These are phyloP conservation scores for Pycnomerus fuliginosus DNA, from an alignment of 2,888 invertebrate genomes.

Conservation along the genomic window DNA sequence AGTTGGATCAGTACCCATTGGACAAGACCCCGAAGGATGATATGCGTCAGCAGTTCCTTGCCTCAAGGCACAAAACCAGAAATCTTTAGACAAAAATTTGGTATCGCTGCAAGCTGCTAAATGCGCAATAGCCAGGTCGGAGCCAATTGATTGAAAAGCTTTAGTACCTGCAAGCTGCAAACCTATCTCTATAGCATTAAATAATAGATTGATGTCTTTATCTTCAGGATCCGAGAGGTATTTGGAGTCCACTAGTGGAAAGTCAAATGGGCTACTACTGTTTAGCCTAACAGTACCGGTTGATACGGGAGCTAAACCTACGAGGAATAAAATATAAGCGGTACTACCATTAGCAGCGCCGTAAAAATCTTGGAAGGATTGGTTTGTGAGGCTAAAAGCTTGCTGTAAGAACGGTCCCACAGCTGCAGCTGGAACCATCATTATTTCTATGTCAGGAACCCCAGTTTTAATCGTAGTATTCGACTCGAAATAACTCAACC, in stretches of 20 bases:
- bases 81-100: slow-evolving; percentile 59
- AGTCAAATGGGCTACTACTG: slow-evolving; percentile 61
- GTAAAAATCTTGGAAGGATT: slow-evolving; percentile 38
- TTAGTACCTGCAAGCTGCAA: slow-evolving; percentile 52
- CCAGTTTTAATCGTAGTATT: too few species aligned
- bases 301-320: slow-evolving; percentile 58
- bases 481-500: too few species aligned
- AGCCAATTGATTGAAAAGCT: slow-evolving; percentile 55
- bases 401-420: slow-evolving; percentile 17
- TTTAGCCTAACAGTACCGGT: slow-evolving; percentile 55
- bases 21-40: slow-evolving; percentile 66
- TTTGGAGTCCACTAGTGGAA: slow-evolving; percentile 66
- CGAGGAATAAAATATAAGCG: slow-evolving; percentile 43
- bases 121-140: slow-evolving; percentile 39
- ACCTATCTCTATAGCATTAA: slow-evolving; percentile 54
- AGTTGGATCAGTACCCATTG: slow-evolving; percentile 65
- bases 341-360: neutral
- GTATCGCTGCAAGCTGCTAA: slow-evolving; percentile 50
- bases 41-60: slow-evolving; percentile 62
- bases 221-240: slow-evolving; percentile 58
- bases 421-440: slow-evolving; percentile 12
- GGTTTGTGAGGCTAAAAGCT: neutral
- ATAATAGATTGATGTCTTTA: slow-evolving; percentile 58
- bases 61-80: slow-evolving; percentile 63
- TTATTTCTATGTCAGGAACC: slow-evolving; percentile 21